Conservation (phyloP, 2,888 invertebrate species). For the Gonocerus acuteangulatus region DNA sequence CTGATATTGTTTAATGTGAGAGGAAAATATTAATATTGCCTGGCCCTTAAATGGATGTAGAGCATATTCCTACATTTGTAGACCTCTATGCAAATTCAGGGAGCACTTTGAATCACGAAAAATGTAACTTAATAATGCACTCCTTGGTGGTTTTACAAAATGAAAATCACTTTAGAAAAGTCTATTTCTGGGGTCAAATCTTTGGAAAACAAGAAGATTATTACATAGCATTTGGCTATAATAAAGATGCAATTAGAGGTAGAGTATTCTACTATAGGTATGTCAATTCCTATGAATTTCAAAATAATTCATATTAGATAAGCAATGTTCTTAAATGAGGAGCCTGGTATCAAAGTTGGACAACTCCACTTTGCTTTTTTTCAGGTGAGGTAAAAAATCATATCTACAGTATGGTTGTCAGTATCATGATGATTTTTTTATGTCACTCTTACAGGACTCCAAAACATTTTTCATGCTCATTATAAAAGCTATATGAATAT, state of each 20-base stretch:
- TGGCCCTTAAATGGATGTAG: slow-evolving; percentile 26
- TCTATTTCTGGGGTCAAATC: slow-evolving; percentile 82
- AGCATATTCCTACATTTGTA: slow-evolving; percentile 22
- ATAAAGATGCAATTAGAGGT: slow-evolving; percentile 61
- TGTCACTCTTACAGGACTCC: background rate
- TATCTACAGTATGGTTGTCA: too few species aligned
- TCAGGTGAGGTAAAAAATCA: too few species aligned
- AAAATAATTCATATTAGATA: background rate
- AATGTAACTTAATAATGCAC: slow-evolving; percentile 26
- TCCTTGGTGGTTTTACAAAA: slow-evolving; percentile 69
- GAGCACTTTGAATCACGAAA: slow-evolving; percentile 29
- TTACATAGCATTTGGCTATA: slow-evolving; percentile 72
- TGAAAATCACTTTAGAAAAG: slow-evolving; percentile 73
- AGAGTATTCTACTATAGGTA: slow-evolving; percentile 70
- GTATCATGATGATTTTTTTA: too few species aligned
- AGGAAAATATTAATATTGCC: too few species aligned
- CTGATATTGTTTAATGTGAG: too few species aligned
- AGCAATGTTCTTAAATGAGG: background rate
- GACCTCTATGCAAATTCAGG: slow-evolving; percentile 28
- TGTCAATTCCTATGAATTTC: slow-evolving; percentile 11
- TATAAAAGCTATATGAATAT: too few species aligned
- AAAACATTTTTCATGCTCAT: too few species aligned
- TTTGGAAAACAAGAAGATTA: slow-evolving; percentile 70
- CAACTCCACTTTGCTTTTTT: too few species aligned
- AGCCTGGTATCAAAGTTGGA: too few species aligned